These are phyloP conservation scores for Maccullochella peelii DNA, from an alignment of 2,113 vertebrate genomes.

Conservation along the genomic window DNA sequence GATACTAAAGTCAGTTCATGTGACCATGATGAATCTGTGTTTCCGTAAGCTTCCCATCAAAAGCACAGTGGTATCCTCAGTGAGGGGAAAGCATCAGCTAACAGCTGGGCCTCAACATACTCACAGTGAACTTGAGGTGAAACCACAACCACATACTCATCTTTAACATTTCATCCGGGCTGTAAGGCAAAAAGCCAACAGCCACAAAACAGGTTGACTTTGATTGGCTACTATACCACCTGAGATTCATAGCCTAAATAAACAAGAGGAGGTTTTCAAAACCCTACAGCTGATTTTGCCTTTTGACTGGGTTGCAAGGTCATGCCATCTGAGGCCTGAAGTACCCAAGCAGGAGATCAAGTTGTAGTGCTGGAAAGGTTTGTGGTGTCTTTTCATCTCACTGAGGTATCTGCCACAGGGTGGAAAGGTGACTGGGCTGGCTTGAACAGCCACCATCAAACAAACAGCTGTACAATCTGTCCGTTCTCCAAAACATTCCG, in stretches of 20 bases:
- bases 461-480: slow-evolving; percentile 70
- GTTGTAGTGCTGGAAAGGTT: slow-evolving; percentile 35
- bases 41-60: slow-evolving; percentile 66
- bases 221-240: slow-evolving; percentile 67
- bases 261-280: slow-evolving; percentile 47
- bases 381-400: slow-evolving; percentile 62
- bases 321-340: slow-evolving; percentile 47
- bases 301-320: slow-evolving; percentile 56
- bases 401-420: slow-evolving; percentile 66
- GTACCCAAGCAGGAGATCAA: slow-evolving; percentile 22
- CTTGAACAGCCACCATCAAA: slow-evolving; percentile 63
- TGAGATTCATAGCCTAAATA: slow-evolving; percentile 66
- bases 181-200: slow-evolving; percentile 56
- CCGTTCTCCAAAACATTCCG: slow-evolving; percentile 56
- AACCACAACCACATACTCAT: slow-evolving; percentile 77
- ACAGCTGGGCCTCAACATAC: slow-evolving; percentile 69
- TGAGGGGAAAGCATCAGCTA: slow-evolving; percentile 68
- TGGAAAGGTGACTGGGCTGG: slow-evolving; percentile 70
- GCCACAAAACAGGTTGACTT: slow-evolving; percentile 71
- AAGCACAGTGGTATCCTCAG: slow-evolving; percentile 53
- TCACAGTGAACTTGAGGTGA: slow-evolving; percentile 73
- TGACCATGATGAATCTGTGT: slow-evolving; percentile 68
- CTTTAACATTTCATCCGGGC: slow-evolving; percentile 64
- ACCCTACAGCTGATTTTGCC: slow-evolving; percentile 41
- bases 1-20: slow-evolving; percentile 21